Percentiles rank a stretch among this genome's conserved stretches.
phyloP scores from a whole-genome alignment of 2,113 vertebrate species.

The Opisthocomus hoazin region DNA sequence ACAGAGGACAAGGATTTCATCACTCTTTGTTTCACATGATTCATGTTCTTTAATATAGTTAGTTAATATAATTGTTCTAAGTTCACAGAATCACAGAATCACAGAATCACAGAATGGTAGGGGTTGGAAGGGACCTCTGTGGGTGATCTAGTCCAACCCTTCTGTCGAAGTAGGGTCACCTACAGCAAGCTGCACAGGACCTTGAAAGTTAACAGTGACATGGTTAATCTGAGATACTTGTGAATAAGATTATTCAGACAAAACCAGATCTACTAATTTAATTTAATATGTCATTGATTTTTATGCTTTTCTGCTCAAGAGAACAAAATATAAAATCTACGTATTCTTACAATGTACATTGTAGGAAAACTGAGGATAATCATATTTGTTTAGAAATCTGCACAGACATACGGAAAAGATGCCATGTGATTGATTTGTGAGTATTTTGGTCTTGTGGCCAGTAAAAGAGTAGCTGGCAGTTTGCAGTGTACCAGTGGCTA shows the following conservation, averaged over 20 bases:
- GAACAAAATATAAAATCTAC: neutral
- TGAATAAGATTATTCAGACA: neutral
- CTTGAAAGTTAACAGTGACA: neutral
- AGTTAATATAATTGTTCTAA: neutral
- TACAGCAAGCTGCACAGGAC: too few species aligned
- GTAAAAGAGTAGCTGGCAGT: neutral
- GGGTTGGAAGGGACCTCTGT: too few species aligned
- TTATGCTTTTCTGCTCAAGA: neutral
- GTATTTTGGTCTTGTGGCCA: neutral
- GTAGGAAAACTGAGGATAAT: neutral
- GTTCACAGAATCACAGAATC: too few species aligned
- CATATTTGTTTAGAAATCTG: neutral
- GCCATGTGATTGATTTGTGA: neutral
- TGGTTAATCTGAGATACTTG: neutral
- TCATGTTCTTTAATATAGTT: too few species aligned
- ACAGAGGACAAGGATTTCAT: neutral
- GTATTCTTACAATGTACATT: neutral
- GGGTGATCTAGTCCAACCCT: too few species aligned
- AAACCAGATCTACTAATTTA: neutral
- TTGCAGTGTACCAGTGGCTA: neutral
- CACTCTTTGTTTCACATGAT: neutral
- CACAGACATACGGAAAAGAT: neutral
- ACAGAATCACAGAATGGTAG: too few species aligned
- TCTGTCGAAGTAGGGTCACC: too few species aligned
- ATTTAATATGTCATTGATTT: neutral